Evolutionary conservation across 1,140 invertebrate species (phyloP), one percentile per base, ranked within the genome.

Genomic region (Diachasmimorpha longicaudata): DNA sequence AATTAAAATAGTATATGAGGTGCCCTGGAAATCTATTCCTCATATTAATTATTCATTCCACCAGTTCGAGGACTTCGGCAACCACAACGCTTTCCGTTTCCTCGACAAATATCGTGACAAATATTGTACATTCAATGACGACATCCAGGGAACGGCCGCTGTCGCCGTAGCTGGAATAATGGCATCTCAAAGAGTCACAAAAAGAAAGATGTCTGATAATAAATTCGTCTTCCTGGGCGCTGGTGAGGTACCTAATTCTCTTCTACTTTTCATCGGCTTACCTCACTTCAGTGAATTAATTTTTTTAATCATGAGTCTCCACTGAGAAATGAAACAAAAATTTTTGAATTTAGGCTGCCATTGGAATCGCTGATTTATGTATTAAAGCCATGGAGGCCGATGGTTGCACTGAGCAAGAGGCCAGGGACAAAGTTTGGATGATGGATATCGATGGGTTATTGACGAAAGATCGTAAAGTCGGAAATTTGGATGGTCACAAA

Each of bases 111-210:
- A 98, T 85, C 90, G 94, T 71, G 89, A 95, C 75, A 90, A 92
- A 55, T 98, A 97, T 82, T 98, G 97, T 83, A 98, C 96, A 6
- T 99, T 99, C 84, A 99, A 99, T 84, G 97, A 99, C 85, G 97
- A 99, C 84, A 98, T 99, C 85, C 97, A 99, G 89, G 97, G 97
- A 23, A 99, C 97, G 0, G 97, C 97, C 0, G 93, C 95, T 36
- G 97, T 98, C 0, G 96, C 96, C 13, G 95, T 98, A 0, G 96
- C 96, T 31, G 97, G 97, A 5, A 88, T 99, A 6, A 86, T 97
- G 44, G 96, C 96, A 0, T 94, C 95, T 1, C 91, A 94, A 58
- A 91, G 95, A 80, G 90, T 98, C 16, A 97, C 96, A 0, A 93
- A 93, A 73, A 94, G 92, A 76, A 90, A 91, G 79, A 92, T 99